Percentiles rank a stretch among this genome's conserved stretches.
phyloP scores from a whole-genome alignment of 1,140 invertebrate genomes.

The Goniozus legneri region DNA sequence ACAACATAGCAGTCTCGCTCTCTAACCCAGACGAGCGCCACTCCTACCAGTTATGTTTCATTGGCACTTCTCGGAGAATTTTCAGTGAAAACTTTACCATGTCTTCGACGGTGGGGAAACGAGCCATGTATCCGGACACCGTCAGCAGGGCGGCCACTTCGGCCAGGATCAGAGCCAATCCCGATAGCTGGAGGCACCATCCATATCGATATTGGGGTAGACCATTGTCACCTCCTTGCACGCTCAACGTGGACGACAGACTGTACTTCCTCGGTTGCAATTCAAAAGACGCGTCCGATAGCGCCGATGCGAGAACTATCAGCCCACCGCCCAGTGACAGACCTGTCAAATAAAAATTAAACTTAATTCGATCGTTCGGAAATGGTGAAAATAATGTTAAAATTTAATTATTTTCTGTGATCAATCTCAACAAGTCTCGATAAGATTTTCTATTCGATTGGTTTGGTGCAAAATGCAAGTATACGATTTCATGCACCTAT shows the following conservation, averaged over 20 bases:
- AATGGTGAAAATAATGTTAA: no score
- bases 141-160: slow-evolving; percentile 65
- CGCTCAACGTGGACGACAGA: slow-evolving; percentile 34
- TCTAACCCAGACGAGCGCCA: background rate
- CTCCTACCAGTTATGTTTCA: background rate
- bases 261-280: slow-evolving; percentile 46
- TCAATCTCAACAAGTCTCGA: no score
- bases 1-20: no score
- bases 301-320: slow-evolving; percentile 61
- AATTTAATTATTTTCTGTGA: no score
- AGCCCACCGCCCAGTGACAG: slow-evolving; percentile 62
- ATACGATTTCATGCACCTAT: no score
- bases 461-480: no score
- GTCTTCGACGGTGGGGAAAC: slow-evolving; percentile 62
- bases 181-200: slow-evolving; percentile 69
- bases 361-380: no score
- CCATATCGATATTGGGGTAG: slow-evolving; percentile 64
- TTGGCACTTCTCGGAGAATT: background rate
- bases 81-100: slow-evolving; percentile 53
- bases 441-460: no score
- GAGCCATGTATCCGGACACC: slow-evolving; percentile 62
- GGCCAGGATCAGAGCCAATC: slow-evolving; percentile 63
- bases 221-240: slow-evolving; percentile 41
- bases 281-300: slow-evolving; percentile 61
- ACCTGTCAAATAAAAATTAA: slow-evolving; percentile 54